A percentile compares a stretch with the other conserved stretches of the same genome.
Conservation (phyloP, 2,797 vertebrate genomes). For the Pangasius sanitwongsei region DNA sequence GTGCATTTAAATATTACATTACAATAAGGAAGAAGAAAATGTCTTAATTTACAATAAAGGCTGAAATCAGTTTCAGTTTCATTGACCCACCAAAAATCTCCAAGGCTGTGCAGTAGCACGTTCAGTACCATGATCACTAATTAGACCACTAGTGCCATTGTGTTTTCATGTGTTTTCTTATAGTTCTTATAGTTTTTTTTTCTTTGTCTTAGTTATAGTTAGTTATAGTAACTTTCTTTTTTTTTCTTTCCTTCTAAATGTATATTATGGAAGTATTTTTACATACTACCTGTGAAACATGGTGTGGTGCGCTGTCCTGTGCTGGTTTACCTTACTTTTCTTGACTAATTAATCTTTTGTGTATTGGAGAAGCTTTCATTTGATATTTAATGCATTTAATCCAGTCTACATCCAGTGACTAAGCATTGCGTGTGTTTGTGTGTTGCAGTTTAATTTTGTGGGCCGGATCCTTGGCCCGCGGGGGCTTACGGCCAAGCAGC, state of each 20-base stretch:
- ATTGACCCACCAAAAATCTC: background rate
- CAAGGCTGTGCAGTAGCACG: background rate
- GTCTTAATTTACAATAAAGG: background rate
- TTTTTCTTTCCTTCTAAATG: background rate
- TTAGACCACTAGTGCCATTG: background rate
- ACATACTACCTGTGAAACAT: background rate
- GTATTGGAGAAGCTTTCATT: background rate
- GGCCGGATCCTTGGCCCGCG: slow-evolving; percentile 92
- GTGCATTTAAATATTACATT: background rate
- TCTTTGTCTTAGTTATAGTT: background rate
- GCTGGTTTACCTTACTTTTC: background rate
- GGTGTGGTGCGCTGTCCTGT: background rate
- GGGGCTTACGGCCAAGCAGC: slow-evolving; percentile 91
- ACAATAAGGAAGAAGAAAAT: background rate
- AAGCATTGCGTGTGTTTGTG: slow-evolving; percentile 43
- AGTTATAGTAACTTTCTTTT: background rate
- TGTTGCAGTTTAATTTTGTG: slow-evolving; percentile 90
- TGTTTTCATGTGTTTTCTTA: too few relatives aligned
- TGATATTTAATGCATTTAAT: slow-evolving; percentile 2
- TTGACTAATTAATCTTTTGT: background rate
- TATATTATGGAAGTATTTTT: background rate
- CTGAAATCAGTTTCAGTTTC: background rate
- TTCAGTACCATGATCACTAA: background rate
- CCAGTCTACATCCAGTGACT: slow-evolving; percentile 8
- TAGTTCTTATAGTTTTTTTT: background rate